phyloP scores from a whole-genome alignment of 2,888 invertebrate species.

The Epinotia brunnichana region DNA sequence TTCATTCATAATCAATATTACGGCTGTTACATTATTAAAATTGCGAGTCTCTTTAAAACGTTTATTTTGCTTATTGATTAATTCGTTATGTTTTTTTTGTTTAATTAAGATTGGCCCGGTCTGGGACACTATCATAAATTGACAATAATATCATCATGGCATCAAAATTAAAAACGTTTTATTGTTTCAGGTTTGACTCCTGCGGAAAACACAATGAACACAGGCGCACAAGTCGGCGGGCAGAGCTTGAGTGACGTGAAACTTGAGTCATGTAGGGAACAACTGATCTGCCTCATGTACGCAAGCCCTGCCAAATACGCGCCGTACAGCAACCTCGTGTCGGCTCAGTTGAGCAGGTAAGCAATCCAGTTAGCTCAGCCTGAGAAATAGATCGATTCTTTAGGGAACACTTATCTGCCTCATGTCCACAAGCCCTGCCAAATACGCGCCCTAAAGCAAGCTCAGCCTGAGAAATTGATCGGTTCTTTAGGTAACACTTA shows the following conservation, averaged over 20 bases:
- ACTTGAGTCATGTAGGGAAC: constrained; percentile 87
- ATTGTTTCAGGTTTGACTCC: constrained; percentile 84
- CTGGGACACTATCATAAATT: no score
- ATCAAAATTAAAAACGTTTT: not conserved
- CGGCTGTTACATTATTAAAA: no score
- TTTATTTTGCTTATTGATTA: no score
- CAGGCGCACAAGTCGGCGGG: constrained; percentile 61
- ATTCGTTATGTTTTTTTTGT: no score
- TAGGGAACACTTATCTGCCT: constrained; percentile 92
- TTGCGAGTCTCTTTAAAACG: no score
- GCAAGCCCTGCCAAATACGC: constrained; percentile 94
- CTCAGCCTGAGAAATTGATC: constrained; percentile 82
- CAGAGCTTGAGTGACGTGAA: constrained; percentile 81
- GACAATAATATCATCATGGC: no score
- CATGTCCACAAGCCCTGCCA: constrained; percentile 94
- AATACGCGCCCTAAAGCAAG: constrained; percentile 96
- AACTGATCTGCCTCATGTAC: constrained; percentile 94
- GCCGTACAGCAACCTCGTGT: constrained; percentile 94
- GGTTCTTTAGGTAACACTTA: constrained; percentile 87
- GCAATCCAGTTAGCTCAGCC: not conserved
- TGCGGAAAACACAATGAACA: constrained; percentile 72
- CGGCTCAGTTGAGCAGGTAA: constrained; percentile 93
- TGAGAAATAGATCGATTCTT: constrained; percentile 78
- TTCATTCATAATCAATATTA: no score
- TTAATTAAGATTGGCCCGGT: no score